A percentile compares a stretch with the other conserved stretches of the same genome.
Conservation (phyloP, 30 jellyfish, hydroid and myxozoan species). For the Pseudorhiza aurosa region DNA sequence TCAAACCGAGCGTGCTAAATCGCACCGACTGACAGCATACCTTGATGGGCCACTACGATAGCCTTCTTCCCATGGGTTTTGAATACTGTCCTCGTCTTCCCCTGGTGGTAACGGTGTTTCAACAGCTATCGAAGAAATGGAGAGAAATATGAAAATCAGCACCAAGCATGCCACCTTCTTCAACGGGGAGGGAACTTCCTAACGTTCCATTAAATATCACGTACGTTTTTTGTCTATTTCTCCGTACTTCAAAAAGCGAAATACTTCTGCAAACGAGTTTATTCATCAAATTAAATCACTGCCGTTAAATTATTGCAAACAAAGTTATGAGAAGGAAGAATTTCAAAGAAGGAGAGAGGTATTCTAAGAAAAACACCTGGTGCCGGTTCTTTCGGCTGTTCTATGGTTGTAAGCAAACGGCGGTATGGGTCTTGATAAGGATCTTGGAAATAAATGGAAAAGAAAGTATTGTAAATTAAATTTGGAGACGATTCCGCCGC, state of each 20-base stretch:
- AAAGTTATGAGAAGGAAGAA: too few species aligned
- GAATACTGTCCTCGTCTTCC: conserved; percentile 26
- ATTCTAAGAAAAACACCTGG: conserved; percentile 27
- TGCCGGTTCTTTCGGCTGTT: neutral
- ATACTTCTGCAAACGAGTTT: too few species aligned
- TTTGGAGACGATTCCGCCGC: too few species aligned
- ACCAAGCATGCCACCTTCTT: neutral
- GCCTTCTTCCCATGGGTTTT: conserved; percentile 69
- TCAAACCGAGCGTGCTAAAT: too few species aligned
- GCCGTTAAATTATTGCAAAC: too few species aligned
- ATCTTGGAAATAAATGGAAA: conserved; percentile 21
- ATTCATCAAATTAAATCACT: too few species aligned
- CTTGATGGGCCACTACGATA: conserved; percentile 63
- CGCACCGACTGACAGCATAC: too few species aligned
- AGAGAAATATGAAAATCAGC: neutral
- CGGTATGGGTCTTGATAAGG: conserved; percentile 87
- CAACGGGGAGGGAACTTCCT: neutral
- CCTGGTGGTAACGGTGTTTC: conserved; percentile 58
- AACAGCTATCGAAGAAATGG: neutral
- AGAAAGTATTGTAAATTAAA: neutral
- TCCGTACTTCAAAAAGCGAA: too few species aligned
- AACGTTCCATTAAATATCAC: neutral
- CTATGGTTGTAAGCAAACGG: conserved; percentile 1
- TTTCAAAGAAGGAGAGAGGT: neutral
- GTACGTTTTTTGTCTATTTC: too few species aligned